Base-by-base conservation (phyloP, 2,888 invertebrate genomes). In the Pegoplata infirma region DNA sequence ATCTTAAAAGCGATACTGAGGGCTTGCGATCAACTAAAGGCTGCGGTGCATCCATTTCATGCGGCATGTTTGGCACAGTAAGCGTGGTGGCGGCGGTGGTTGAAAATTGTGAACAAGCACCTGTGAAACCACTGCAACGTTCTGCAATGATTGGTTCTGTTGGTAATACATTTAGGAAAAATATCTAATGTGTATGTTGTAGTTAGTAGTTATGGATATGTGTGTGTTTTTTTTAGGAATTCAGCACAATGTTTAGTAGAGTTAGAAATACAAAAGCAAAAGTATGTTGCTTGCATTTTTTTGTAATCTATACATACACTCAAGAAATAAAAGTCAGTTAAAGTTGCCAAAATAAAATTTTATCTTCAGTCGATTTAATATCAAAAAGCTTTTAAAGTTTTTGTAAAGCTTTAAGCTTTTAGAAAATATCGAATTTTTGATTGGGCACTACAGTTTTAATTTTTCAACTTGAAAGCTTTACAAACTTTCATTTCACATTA, bases 21-120 rank as follows among this genome's bases (percentile, higher is more conserved):
- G 93, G 93, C 88, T 92, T 93, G 83, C 94, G 90, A 79, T 91
- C 93, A 85, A 94, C 93, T 86, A 94, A 90, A 78, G 94, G 94
- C 90, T 94, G 94, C 73, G 94, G 94, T 68, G 93, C 91, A 89
- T 94, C 94, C 86, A 92, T 90, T 85, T 94, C 94, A 89, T 93
- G 90, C 83, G 91, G 89, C 82, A 90, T 90, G 81, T 91, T 90
- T 85, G 93, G 91, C 85, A n/a, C n/a, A n/a, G 90, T 89, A 85
- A 88, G 88, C 87, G 76, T 61, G 66, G 88, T 86, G 77, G 90
- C 90, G 75, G 83, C 90, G 75, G 83, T 85, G 84, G 82, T 85
- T 82, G 82, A 80, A 49, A 81, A 76, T 75, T 84, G 86, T 78
- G 84, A 85, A 82, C 83, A 81, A 76, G 87, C 85, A 84, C 91